These are phyloP conservation scores for Falco naumanni DNA, from an alignment of 2,797 vertebrate species.

Conservation along the genomic window DNA sequence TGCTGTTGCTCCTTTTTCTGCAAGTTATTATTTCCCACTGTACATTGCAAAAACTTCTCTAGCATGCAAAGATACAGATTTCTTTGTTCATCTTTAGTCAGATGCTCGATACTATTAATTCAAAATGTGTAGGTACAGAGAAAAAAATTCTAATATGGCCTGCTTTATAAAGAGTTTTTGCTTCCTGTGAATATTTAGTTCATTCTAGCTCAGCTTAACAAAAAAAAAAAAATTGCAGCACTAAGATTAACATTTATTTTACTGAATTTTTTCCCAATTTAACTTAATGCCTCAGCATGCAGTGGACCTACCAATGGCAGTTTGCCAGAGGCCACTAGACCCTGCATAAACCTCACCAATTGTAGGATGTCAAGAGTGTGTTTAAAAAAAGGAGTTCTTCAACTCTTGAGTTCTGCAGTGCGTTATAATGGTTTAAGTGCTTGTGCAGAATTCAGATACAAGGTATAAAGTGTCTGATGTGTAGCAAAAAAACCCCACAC, in stretches of 20 bases:
- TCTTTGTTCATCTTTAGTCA: neutral
- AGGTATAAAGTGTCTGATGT: neutral
- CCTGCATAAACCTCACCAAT: neutral
- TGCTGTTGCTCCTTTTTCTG: neutral
- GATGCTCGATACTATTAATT: neutral
- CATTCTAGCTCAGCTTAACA: neutral
- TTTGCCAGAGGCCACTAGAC: neutral
- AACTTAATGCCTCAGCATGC: neutral
- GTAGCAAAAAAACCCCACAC: neutral
- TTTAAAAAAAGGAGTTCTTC: neutral
- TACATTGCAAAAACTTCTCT: neutral
- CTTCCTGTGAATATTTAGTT: neutral
- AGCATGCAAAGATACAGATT: neutral
- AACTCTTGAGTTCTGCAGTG: neutral
- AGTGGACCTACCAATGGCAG: neutral
- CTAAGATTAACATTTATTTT: neutral
- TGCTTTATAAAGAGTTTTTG: neutral
- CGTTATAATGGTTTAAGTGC: neutral
- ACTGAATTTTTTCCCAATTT: neutral
- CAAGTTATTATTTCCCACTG: neutral
- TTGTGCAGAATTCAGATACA: neutral
- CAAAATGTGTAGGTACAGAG: neutral
- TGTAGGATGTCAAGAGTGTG: neutral
- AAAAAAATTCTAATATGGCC: neutral
- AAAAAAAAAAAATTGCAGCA: neutral